These are phyloP conservation scores for Craterocephalus amniculus DNA, from an alignment of 2,797 vertebrate genomes.

Conservation along the genomic window DNA sequence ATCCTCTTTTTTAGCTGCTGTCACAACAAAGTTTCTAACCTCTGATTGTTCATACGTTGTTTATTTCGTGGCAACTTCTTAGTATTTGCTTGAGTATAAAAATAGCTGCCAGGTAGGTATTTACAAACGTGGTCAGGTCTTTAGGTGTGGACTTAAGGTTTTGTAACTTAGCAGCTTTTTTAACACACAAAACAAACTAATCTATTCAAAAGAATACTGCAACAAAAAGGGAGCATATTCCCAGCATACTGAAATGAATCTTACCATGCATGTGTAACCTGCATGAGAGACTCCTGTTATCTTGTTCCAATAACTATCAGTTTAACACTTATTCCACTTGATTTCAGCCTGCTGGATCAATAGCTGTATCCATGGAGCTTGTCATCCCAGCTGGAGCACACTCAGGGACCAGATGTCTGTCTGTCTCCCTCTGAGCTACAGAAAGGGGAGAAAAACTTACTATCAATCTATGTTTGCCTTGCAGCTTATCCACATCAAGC, in stretches of 20 bases:
- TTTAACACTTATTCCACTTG: constrained; percentile 33
- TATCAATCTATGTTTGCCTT: constrained; percentile 40
- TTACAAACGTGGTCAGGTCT: neutral
- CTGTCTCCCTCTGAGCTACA: constrained; percentile 25
- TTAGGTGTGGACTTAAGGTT: neutral
- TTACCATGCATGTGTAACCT: neutral
- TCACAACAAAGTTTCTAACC: neutral
- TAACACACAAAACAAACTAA: neutral
- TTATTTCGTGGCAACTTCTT: neutral
- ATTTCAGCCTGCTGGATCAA: constrained; percentile 47
- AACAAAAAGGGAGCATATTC: neutral
- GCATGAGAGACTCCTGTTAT: constrained; percentile 2
- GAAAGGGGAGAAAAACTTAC: constrained; percentile 7
- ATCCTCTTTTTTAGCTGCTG: neutral
- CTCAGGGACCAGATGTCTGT: neutral
- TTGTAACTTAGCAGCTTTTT: neutral
- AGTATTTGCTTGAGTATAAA: neutral
- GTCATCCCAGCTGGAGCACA: constrained; percentile 36
- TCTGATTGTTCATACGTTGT: neutral
- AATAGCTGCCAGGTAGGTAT: neutral
- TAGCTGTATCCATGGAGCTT: constrained; percentile 38
- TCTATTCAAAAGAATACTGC: neutral
- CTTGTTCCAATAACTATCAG: constrained; percentile 38
- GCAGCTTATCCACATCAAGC: constrained; percentile 7
- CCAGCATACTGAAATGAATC: neutral